Base-by-base conservation (phyloP, 2,113 vertebrate genomes). In the Furnarius figulus region DNA sequence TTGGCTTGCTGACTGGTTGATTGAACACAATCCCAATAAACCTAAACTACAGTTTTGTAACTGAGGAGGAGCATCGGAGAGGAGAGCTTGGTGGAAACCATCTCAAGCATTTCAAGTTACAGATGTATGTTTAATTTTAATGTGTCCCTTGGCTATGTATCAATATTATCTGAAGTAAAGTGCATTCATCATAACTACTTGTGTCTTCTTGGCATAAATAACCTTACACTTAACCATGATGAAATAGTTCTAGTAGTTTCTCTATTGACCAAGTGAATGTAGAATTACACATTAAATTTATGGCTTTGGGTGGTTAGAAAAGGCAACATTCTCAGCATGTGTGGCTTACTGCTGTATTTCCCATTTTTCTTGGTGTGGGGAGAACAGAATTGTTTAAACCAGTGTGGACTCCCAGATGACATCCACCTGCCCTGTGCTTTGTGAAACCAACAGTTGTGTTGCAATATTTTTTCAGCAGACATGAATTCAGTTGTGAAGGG, bases 1-100 rank as follows among this genome's bases (percentile, higher is more conserved):
- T 56, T 99, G 99, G 99, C 98, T 99, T 52, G 99, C 99, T 97
- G 98, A 99, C 93, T 99, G 99, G 99, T 88, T 99, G 93, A 88
- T 99, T 56, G 97, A 98, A 91, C 98, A 99, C 96, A 99, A 99
- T 93, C 99, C 99, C 39, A 99, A 99, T 85, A 98, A 98, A 95
- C 99, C 99, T 58, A 97, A 95, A 75, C 85, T 99, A 47, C 95
- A 39, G 30, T 94, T 98, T 52, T 86, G 7, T 49, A 61, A 10
- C 25, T 80, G 62, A 90, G 70, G 93, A 96, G 85, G 95, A 98
- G 47, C 56, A 80, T 80, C 79, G 59, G 23, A 18, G 5, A 11
- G 62, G 81, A 91, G 61, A 82, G 15, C 66, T 50, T 8, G 30
- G 5, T 40, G 67, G 66, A 82, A 89, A 53, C 16, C 31, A 46